Evolutionary conservation across 1,140 invertebrate species (phyloP).

Genomic region (Zaprionus africanus): DNA sequence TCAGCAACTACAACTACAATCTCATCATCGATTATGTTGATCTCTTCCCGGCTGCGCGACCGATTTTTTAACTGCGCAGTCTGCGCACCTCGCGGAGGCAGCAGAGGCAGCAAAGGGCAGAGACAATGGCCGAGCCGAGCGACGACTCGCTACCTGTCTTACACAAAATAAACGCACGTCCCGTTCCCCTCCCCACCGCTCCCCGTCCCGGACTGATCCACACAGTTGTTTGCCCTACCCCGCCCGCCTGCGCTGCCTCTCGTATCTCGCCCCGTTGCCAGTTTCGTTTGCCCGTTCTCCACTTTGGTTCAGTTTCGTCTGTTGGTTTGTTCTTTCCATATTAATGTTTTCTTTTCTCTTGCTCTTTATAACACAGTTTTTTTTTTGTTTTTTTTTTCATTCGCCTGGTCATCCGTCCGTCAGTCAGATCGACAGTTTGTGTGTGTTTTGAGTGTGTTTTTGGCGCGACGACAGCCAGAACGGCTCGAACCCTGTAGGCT

Average conservation of each 20-base stretch:
- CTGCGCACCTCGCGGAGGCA: conserved; percentile 48
- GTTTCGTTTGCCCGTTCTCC: conserved; percentile 26
- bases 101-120: neutral
- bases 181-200: conserved; percentile 13
- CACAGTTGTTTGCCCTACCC: too few relatives aligned
- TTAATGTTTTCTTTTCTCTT: conserved; percentile 63
- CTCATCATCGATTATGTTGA: conserved; percentile 80
- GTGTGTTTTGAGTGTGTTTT: conserved; percentile 43
- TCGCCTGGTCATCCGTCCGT: conserved; percentile 22
- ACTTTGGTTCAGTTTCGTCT: conserved; percentile 35
- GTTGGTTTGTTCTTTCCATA: conserved; percentile 52
- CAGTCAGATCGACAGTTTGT: conserved; percentile 4
- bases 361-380: conserved; percentile 70
- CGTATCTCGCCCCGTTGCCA: conserved; percentile 25
- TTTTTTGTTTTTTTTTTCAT: conserved; percentile 12
- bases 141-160: conserved; percentile 76
- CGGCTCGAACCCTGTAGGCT: conserved; percentile 75
- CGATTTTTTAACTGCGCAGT: conserved; percentile 67
- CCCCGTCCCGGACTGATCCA: neutral
- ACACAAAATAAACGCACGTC: conserved; percentile 79
- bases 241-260: conserved; percentile 4
- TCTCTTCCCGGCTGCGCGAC: conserved; percentile 55
- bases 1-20: conserved; percentile 40
- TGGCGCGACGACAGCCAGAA: conserved; percentile 36
- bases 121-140: conserved; percentile 61